These are phyloP conservation scores for Botia almorhae DNA, from an alignment of 2,797 vertebrate species.

Conservation along the genomic window DNA sequence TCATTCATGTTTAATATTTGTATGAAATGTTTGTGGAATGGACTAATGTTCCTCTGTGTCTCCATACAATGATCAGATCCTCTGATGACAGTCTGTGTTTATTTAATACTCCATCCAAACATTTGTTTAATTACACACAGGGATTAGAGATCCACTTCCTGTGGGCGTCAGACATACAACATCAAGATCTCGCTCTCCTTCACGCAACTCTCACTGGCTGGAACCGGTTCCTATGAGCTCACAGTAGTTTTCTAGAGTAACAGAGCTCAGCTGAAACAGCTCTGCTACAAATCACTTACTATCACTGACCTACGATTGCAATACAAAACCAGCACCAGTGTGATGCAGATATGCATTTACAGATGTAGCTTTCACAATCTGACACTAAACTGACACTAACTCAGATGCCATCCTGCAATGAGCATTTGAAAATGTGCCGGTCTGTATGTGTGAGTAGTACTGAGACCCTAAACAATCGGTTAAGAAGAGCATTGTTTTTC, in stretches of 20 bases:
- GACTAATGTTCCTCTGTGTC: not conserved
- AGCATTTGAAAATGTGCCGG: no score
- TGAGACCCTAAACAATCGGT: no score
- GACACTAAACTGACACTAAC: no score
- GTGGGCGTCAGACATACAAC: not conserved
- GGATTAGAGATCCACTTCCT: not conserved
- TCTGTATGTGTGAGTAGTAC: no score
- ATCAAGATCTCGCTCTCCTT: no score
- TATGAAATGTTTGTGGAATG: slow-evolving; percentile 2
- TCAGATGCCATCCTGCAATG: no score
- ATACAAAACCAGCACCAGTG: no score
- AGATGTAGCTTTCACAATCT: no score
- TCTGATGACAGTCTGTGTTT: not conserved
- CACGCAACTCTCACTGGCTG: slow-evolving; percentile 2
- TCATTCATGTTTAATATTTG: not conserved
- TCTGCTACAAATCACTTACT: not conserved
- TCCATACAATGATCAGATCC: no score
- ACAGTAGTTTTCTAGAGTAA: not conserved
- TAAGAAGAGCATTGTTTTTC: no score
- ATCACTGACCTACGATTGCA: not conserved
- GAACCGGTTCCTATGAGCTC: slow-evolving; percentile 24
- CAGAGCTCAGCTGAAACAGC: slow-evolving; percentile 9
- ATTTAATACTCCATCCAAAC: not conserved
- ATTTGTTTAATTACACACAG: not conserved
- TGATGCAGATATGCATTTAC: no score